Percentiles rank a stretch among this genome's conserved stretches.
Conservation (phyloP, 1,140 invertebrate species). For the Formica exsecta region DNA sequence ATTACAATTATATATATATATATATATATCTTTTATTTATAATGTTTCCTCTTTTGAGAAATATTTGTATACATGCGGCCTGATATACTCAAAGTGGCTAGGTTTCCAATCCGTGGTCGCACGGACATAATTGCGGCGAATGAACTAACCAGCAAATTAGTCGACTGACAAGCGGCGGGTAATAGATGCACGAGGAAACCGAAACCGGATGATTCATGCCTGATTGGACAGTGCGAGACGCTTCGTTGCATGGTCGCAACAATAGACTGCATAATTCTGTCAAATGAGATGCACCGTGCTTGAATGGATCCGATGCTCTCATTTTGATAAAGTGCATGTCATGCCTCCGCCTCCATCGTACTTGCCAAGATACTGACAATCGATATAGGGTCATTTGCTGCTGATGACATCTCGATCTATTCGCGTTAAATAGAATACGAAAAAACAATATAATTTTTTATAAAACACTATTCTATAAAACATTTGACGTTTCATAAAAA, state of each 20-base stretch:
- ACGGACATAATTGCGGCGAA: conserved; percentile 74
- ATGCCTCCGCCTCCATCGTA: conserved; percentile 36
- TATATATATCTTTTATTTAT: background rate
- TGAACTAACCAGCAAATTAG: conserved; percentile 78
- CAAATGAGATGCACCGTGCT: conserved; percentile 71
- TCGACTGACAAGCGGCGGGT: conserved; percentile 74
- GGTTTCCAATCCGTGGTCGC: conserved; percentile 44
- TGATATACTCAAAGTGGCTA: conserved; percentile 45
- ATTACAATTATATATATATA: background rate
- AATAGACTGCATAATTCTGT: conserved; percentile 75
- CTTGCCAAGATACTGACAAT: conserved; percentile 50
- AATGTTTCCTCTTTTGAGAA: background rate
- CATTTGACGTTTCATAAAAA: too few species aligned
- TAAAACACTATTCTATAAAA: too few species aligned
- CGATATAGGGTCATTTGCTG: conserved; percentile 39
- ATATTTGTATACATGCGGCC: background rate
- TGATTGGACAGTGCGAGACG: conserved; percentile 76
- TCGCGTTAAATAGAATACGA: background rate
- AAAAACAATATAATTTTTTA: background rate
- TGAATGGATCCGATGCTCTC: conserved; percentile 67
- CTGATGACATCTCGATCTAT: conserved; percentile 1
- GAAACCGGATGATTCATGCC: conserved; percentile 78
- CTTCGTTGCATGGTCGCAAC: conserved; percentile 72
- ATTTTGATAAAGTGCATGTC: conserved; percentile 56
- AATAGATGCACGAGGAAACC: conserved; percentile 77